A percentile compares a stretch with the other conserved stretches of the same genome.
These are phyloP conservation scores for Cygnus olor DNA, from an alignment of 2,797 vertebrate species.

Conservation along the genomic window DNA sequence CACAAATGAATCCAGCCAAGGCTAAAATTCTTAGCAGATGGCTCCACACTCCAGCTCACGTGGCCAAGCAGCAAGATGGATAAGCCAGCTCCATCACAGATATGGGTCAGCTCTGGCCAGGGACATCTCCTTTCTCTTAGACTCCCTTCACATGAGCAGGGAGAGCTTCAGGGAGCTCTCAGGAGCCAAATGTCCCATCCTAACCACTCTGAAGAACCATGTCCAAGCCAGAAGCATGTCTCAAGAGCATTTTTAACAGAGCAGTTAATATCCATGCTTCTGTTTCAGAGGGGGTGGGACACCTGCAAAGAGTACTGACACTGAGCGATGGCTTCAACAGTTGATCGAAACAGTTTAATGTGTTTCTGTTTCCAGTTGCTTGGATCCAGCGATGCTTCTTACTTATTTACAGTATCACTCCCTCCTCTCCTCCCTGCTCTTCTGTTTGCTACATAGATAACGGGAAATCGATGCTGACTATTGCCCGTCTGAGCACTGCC, in stretches of 20 bases:
- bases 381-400: slow-evolving; percentile 48
- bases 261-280: slow-evolving; percentile 45
- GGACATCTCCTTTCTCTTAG: background rate
- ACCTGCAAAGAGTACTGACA: background rate
- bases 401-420: slow-evolving; percentile 59
- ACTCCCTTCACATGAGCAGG: background rate
- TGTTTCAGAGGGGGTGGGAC: slow-evolving; percentile 18
- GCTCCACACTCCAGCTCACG: slow-evolving; percentile 5
- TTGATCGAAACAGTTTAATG: slow-evolving; percentile 56
- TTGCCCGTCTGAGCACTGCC: slow-evolving; percentile 31
- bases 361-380: slow-evolving; percentile 62
- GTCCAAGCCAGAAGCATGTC: background rate
- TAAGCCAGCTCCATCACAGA: background rate
- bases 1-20: slow-evolving; percentile 5
- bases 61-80: background rate
- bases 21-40: slow-evolving; percentile 49
- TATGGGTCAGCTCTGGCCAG: background rate
- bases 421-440: background rate
- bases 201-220: background rate
- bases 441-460: slow-evolving; percentile 43
- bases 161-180: background rate
- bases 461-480: slow-evolving; percentile 60
- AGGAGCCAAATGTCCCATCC: background rate
- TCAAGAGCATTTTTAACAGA: slow-evolving; percentile 48
- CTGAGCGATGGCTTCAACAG: slow-evolving; percentile 47